Evolutionary conservation across 2,888 invertebrate species (phyloP).

Genomic region (Ischnus inquisitorius): DNA sequence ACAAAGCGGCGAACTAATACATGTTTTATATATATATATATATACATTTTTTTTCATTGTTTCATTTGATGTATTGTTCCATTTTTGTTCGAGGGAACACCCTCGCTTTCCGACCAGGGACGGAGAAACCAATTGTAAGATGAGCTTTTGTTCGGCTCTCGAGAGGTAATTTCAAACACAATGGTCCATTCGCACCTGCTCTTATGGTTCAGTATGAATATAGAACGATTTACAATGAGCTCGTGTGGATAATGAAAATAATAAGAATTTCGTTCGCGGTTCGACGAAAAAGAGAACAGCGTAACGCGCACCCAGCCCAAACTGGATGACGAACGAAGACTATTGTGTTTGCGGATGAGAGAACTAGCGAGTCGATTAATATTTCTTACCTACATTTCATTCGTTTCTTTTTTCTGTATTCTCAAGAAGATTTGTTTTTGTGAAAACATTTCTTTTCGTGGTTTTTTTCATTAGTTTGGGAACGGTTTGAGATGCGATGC

Average conservation of each 20-base stretch:
- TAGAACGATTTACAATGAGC: constrained; percentile 10
- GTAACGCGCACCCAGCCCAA: background rate
- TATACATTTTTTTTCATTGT: constrained; percentile 28
- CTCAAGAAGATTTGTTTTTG: background rate
- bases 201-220: constrained; percentile 22
- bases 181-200: constrained; percentile 52
- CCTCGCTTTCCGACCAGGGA: constrained; percentile 9
- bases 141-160: constrained; percentile 63
- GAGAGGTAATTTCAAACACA: constrained; percentile 68
- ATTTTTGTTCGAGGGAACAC: background rate
- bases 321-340: background rate
- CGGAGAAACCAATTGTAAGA: constrained; percentile 65
- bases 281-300: background rate
- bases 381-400: no score
- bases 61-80: constrained; percentile 17
- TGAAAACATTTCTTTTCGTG: background rate
- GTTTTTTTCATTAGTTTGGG: no score
- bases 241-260: constrained; percentile 25
- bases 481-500: no score
- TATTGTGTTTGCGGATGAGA: background rate
- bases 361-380: background rate
- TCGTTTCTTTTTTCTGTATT: no score
- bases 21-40: background rate
- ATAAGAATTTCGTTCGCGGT: background rate
- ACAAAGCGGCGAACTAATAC: background rate